A percentile compares a stretch with the other conserved stretches of the same genome.
Conservation (phyloP, 1,140 invertebrate genomes). For the Chelonus insularis region DNA sequence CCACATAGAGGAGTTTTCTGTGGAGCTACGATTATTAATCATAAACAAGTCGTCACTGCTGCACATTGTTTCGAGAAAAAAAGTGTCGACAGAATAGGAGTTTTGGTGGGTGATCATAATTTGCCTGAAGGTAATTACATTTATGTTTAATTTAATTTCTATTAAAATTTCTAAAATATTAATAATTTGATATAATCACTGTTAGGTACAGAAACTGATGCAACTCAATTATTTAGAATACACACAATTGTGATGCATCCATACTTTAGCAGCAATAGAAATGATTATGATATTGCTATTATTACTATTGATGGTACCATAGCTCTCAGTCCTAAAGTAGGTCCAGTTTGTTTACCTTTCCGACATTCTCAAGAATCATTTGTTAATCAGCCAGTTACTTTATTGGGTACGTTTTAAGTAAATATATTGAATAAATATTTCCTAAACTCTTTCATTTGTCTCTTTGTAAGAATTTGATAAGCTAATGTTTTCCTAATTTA, state of each 20-base stretch:
- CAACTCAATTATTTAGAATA: constrained; percentile 41
- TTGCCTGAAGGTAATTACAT: constrained; percentile 34
- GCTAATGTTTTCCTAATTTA: constrained; percentile 32
- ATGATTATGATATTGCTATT: constrained; percentile 68
- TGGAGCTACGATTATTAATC: constrained; percentile 68
- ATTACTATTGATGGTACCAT: constrained; percentile 59
- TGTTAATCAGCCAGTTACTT: constrained; percentile 53
- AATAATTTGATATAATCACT: constrained; percentile 35
- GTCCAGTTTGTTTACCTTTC: constrained; percentile 71
- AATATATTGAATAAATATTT: too few relatives aligned
- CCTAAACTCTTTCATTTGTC: too few relatives aligned
- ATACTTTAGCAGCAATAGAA: constrained; percentile 41
- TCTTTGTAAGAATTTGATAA: too few relatives aligned
- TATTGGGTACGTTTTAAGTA: constrained; percentile 58
- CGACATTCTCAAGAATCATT: constrained; percentile 57
- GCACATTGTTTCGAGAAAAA: constrained; percentile 65
- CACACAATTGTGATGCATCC: constrained; percentile 47
- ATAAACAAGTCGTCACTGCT: constrained; percentile 67
- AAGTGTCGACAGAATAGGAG: constrained; percentile 34
- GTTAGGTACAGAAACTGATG: constrained; percentile 51
- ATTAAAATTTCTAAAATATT: constrained; percentile 42
- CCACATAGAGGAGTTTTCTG: constrained; percentile 63
- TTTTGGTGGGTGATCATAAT: constrained; percentile 65
- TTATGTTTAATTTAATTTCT: neutral
- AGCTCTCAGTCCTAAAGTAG: constrained; percentile 60